Evolutionary conservation across 2,888 invertebrate species (phyloP).

Genomic region (Agrochola lychnidis): DNA sequence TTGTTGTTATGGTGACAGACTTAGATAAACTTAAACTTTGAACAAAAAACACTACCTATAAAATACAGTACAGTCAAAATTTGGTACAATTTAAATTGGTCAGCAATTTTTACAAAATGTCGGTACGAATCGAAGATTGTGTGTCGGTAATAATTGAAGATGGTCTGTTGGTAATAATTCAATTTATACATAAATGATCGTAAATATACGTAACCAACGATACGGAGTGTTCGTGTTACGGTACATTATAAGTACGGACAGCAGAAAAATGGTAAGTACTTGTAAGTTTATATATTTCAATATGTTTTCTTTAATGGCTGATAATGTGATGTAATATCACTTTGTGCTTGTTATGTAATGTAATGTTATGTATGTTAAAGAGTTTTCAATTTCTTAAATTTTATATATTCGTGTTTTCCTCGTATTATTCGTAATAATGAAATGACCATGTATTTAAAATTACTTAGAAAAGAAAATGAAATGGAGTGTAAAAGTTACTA

Average conservation of each 20-base stretch:
- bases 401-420: not conserved
- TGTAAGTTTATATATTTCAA: not conserved
- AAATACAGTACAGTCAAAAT: conserved; percentile 32
- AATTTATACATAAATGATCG: conserved; percentile 65
- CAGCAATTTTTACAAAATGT: conserved; percentile 44
- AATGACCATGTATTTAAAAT: no score
- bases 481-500: not conserved
- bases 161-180: conserved; percentile 63
- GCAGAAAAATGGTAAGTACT: conserved; percentile 25
- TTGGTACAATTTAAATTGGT: conserved; percentile 51
- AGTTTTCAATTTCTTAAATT: not conserved
- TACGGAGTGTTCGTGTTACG: conserved; percentile 57
- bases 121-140: conserved; percentile 51
- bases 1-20: no score
- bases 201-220: conserved; percentile 65
- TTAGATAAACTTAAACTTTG: not conserved
- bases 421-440: not conserved
- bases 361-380: not conserved
- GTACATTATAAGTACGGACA: conserved; percentile 55
- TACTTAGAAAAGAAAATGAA: not conserved
- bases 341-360: not conserved
- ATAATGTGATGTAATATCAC: not conserved
- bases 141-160: conserved; percentile 52
- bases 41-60: not conserved
- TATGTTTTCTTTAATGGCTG: not conserved